phyloP scores from a whole-genome alignment of 23 tunicate species.

The Trididemnum nubilum region DNA sequence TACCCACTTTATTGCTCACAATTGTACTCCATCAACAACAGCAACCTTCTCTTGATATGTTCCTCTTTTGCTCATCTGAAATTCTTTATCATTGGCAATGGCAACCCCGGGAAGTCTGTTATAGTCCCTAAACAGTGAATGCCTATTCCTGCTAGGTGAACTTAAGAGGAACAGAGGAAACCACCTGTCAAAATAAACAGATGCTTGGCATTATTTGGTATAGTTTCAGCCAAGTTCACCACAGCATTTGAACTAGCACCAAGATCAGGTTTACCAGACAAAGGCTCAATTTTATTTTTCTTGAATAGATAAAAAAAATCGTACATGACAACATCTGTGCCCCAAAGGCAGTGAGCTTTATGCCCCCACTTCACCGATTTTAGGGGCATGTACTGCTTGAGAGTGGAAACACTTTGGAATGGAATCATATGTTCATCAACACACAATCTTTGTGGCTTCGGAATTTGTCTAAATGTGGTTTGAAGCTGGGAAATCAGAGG shows the following conservation, averaged over 20 bases:
- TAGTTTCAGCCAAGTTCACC: background rate
- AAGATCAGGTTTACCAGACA: background rate
- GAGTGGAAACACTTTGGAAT: slow-evolving; percentile 10
- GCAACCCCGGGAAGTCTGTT: slow-evolving; percentile 24
- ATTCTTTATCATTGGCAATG: slow-evolving; percentile 16
- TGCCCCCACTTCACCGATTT: slow-evolving; percentile 5
- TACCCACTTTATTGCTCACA: slow-evolving; percentile 8
- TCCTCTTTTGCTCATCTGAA: background rate
- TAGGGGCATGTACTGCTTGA: slow-evolving; percentile 1
- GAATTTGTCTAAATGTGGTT: slow-evolving; percentile 3
- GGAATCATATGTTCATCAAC: slow-evolving; percentile 16
- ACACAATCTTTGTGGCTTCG: slow-evolving; percentile 13
- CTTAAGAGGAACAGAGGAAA: background rate
- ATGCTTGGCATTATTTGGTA: slow-evolving; percentile 10
- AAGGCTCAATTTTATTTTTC: slow-evolving; percentile 4
- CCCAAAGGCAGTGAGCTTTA: slow-evolving; percentile 16
- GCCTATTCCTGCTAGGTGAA: background rate
- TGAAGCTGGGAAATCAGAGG: background rate
- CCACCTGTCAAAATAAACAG: slow-evolving; percentile 22
- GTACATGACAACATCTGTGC: slow-evolving; percentile 6
- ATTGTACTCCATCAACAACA: background rate
- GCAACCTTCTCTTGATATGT: slow-evolving; percentile 1
- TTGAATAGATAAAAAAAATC: background rate
- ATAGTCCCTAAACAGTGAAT: slow-evolving; percentile 8
- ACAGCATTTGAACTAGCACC: slow-evolving; percentile 31